Conservation (phyloP, 2,113 vertebrate genomes). For the Neogale vison region DNA sequence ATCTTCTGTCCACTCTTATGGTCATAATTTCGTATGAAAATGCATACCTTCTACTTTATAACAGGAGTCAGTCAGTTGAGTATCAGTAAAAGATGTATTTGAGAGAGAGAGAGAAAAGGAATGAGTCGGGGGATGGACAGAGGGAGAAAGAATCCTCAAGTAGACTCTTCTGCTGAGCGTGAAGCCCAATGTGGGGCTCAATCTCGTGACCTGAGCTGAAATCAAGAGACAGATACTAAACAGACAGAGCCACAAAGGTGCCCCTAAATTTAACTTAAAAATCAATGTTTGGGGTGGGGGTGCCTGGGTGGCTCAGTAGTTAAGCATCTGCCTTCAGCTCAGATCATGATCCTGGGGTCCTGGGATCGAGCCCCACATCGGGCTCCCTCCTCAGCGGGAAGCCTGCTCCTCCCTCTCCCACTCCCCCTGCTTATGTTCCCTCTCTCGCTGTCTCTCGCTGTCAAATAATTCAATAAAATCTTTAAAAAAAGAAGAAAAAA, state of each 20-base stretch:
- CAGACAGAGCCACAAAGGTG: neutral
- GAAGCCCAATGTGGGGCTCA: neutral
- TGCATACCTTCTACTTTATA: neutral
- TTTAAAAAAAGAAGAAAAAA: no score
- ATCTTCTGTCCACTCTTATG: neutral
- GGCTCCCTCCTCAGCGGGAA: no score
- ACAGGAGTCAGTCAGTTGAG: neutral
- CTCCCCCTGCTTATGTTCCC: no score
- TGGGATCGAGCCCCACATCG: no score
- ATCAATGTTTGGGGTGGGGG: neutral
- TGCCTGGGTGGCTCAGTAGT: neutral
- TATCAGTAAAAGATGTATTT: neutral
- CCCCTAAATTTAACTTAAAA: slow-evolving; percentile 22
- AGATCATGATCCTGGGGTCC: no score
- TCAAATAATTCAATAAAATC: no score
- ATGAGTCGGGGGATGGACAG: neutral
- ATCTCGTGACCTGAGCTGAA: neutral
- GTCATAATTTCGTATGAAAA: neutral
- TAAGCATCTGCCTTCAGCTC: no score
- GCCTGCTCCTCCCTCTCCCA: no score
- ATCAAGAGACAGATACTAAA: neutral
- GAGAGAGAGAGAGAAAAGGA: neutral
- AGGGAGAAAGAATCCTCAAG: neutral
- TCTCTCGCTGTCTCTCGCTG: no score
- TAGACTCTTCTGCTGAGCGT: neutral